Conservation (phyloP, 2,113 vertebrate genomes). For the Oceanodroma tethys region DNA sequence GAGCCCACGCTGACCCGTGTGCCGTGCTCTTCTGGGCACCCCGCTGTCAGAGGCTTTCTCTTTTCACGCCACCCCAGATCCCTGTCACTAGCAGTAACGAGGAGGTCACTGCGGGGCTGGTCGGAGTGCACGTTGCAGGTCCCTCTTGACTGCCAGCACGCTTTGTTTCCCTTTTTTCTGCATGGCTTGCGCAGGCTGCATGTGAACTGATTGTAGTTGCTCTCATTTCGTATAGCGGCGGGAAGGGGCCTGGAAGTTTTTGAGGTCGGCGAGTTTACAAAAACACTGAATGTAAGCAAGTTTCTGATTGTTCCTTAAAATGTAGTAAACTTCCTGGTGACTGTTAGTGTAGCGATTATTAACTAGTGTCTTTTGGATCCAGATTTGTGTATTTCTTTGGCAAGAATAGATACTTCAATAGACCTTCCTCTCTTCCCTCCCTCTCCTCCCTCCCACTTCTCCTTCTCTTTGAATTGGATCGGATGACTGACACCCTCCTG, state of each 20-base stretch:
- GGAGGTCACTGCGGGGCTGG: background rate
- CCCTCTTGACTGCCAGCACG: background rate
- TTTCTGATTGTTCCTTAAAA: background rate
- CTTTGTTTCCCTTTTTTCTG: constrained; percentile 51
- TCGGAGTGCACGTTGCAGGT: background rate
- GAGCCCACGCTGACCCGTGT: background rate
- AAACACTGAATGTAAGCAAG: background rate
- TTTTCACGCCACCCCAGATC: background rate
- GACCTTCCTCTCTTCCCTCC: background rate
- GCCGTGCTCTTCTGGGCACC: background rate
- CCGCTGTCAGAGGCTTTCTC: background rate
- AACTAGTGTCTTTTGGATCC: background rate
- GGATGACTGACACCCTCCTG: background rate
- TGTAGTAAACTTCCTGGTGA: background rate
- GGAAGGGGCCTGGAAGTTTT: background rate
- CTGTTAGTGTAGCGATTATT: background rate
- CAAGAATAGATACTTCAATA: background rate
- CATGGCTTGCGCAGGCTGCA: constrained; percentile 16
- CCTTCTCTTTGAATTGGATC: background rate
- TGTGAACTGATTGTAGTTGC: background rate
- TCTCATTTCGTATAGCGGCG: background rate
- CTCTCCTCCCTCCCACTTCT: background rate
- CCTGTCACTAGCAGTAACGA: background rate
- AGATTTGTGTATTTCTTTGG: background rate
- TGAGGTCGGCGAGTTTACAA: background rate